Evolutionary conservation across 2,797 vertebrate species (phyloP), one percentile per base, ranked within the genome.

Genomic region (Rhinophrynus dorsalis): DNA sequence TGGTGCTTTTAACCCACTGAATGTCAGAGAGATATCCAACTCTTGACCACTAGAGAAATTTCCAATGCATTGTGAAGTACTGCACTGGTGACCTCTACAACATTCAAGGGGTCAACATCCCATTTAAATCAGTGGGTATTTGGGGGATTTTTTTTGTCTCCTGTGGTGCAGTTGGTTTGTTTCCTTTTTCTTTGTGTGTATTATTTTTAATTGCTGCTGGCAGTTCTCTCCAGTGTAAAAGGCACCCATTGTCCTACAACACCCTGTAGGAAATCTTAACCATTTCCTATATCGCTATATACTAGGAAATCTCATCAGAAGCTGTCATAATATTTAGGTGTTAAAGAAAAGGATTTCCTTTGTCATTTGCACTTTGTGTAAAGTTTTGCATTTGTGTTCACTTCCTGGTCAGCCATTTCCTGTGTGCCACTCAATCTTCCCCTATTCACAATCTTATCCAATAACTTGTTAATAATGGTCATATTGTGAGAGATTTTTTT

Each of bases 301-400:
- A 6, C 24, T 23, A 51, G 60, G 68, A 58, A 72, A 58, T 26
- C 52, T 64, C 61, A 40, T 59, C 54, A 65, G 20, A 64, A 58
- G 60, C 61, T 72, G 33, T 48, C 60, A 51, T 40, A 72, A 72
- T 65, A 65, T 65, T 47, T 42, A 71, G 54, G 68, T 71, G 52
- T 71, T 57, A 23, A 32, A 65, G 68, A 65, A 65, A 56, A 37
- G 68, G 68, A 72, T 72, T 32, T 72, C 68, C 68, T 65, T 44
- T 65, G 32, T 40, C 38, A 37, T 63, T 18, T 37, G 23, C 24
- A 40, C 12, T 17, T 50, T 72, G 23, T 18, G 6, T 57, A 45
- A 32, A 18, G 42, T 32, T 58, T 72, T 72, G 61, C 54, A 51
- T 68, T 20, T 57, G 26, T 24, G 20, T 51, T 1, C 24, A 10